Base-by-base conservation (phyloP, 1,140 invertebrate genomes). In the Parasteatoda tepidariorum region DNA sequence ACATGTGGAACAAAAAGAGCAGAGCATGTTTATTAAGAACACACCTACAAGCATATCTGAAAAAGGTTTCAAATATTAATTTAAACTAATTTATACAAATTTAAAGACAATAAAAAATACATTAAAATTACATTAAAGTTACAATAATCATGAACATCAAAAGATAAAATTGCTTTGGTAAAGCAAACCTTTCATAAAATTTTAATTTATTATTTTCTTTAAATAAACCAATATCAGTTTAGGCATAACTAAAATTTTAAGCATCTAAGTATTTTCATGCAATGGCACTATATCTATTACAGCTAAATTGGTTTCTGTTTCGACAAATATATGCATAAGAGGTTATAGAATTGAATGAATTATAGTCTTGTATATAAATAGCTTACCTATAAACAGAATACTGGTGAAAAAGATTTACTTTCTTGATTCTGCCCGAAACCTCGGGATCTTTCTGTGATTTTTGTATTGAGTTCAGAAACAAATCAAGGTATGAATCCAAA, bases 1-100 rank as follows among this genome's bases (percentile, higher is more conserved):
- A 90, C 88, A 90, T 90, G 88, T 90, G 89, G 87, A 90, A 91
- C 0, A 90, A 90, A 86, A 91, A 90, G 15, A 90, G 86, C 6
- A 91, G 84, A 84, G 90, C 90, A 86, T 91, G 90, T 70, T 87
- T 87, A 86, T 90, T 89, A 87, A 90, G 89, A 74, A 91, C 83
- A 76, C 89, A 89, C 68, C 89, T 88, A 81, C 90, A 90, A 2
- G 89, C 89, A 85, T 87, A 90, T 67, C 90, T 90, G 79, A 1
- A 87, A 59, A 24, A 59, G 38, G 18, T 48, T 48, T 48, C n/a
- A n/a, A n/a, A n/a, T n/a, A n/a, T 13, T 48, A 48, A 48, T 48
- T 48, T 18, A 48, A 48, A 48, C 18, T 59, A 22, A 59, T 26
- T 59, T 13, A 22, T 2, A 59, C 9, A 59, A 24, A 24, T 18